Conservation (phyloP, 2,888 invertebrate genomes). For the Acronicta psi region DNA sequence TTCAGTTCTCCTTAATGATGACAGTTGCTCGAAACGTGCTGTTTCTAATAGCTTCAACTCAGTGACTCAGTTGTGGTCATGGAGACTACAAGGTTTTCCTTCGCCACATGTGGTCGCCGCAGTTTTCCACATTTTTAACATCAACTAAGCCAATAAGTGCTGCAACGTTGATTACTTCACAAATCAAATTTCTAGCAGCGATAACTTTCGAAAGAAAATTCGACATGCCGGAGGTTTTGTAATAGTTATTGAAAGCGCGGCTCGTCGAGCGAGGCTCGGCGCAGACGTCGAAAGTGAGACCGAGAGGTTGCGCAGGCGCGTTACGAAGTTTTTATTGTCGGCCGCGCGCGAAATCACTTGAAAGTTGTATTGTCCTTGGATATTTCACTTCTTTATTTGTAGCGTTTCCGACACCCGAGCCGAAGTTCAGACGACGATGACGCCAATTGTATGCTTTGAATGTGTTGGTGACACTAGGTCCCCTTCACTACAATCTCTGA, state of each 20-base stretch:
- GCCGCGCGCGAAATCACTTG: conserved; percentile 88
- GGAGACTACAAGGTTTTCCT: conserved; percentile 67
- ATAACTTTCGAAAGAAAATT: conserved; percentile 84
- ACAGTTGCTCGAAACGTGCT: conserved; percentile 84
- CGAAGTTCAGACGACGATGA: conserved; percentile 80
- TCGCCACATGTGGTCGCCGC: conserved; percentile 42
- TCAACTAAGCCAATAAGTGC: conserved; percentile 49
- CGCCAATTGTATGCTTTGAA: conserved; percentile 73
- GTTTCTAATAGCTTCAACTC: conserved; percentile 77
- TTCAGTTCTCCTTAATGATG: conserved; percentile 88
- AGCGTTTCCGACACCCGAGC: conserved; percentile 84
- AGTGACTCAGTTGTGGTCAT: conserved; percentile 68
- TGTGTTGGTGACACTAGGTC: conserved; percentile 71
- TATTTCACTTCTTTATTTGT: conserved; percentile 88
- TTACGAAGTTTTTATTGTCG: conserved; percentile 88
- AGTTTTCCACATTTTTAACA: conserved; percentile 52
- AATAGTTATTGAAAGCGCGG: conserved; percentile 84
- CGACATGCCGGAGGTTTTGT: conserved; percentile 84
- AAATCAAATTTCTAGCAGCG: conserved; percentile 67
- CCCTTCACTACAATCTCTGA: conserved; percentile 78
- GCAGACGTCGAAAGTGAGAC: conserved; percentile 86
- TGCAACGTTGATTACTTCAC: conserved; percentile 59
- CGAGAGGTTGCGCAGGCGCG: conserved; percentile 87
- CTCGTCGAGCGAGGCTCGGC: conserved; percentile 75
- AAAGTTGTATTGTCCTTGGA: conserved; percentile 89